Percentiles rank a stretch among this genome's conserved stretches.
phyloP scores from a whole-genome alignment of 37 sponge, comb jelly and placozoan genomes.

The Tethya wilhelma region DNA sequence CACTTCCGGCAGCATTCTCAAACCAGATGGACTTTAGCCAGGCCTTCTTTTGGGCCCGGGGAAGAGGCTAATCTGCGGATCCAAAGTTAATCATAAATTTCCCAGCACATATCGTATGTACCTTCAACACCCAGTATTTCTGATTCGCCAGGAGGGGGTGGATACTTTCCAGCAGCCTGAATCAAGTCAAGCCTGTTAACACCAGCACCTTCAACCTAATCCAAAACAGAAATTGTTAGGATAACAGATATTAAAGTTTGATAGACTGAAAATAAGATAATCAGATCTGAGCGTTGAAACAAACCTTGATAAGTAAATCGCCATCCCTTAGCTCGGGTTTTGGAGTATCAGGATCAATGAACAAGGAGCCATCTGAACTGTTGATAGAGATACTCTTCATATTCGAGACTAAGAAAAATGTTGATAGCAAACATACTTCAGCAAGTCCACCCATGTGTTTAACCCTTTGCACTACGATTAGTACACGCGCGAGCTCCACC shows the following conservation, averaged over 20 bases:
- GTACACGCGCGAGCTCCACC: too few relatives aligned
- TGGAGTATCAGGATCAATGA: conserved; percentile 35
- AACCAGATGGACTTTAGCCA: too few relatives aligned
- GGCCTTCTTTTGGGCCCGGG: too few relatives aligned
- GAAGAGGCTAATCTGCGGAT: too few relatives aligned
- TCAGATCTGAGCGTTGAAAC: not conserved
- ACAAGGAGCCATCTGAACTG: conserved; percentile 36
- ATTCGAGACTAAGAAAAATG: not conserved
- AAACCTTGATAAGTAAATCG: conserved; percentile 77
- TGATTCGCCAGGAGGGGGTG: conserved; percentile 87
- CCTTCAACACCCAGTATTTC: conserved; percentile 92
- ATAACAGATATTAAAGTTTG: not conserved
- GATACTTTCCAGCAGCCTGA: conserved; percentile 73
- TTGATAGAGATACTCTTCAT: conserved; percentile 61
- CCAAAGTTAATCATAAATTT: too few relatives aligned
- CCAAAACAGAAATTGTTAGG: conserved; percentile 5
- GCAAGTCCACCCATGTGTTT: too few relatives aligned
- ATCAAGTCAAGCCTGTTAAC: conserved; percentile 88
- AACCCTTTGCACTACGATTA: too few relatives aligned
- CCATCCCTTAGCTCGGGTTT: conserved; percentile 51
- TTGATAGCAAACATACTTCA: conserved; percentile 1
- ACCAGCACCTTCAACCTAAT: conserved; percentile 77
- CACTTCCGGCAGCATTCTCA: too few relatives aligned
- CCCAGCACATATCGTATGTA: conserved; percentile 9
- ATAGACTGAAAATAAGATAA: not conserved